Base-by-base conservation (phyloP, 2,113 vertebrate species). In the Marmota flaviventris region DNA sequence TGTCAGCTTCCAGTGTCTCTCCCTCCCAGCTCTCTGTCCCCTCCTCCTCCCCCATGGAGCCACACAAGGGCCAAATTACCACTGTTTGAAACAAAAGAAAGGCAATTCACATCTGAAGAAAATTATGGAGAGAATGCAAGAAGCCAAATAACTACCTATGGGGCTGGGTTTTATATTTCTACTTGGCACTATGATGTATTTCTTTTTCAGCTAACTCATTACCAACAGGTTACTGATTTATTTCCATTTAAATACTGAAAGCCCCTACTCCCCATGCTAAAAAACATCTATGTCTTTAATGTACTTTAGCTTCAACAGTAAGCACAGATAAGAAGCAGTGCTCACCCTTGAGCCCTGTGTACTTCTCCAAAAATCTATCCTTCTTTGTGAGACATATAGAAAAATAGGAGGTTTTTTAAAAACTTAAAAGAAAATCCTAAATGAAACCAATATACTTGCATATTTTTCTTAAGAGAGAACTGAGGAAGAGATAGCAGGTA, bases 1-100 rank as follows among this genome's bases (percentile, higher is more conserved):
- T 84, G 94, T 93, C 93, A 96, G 96, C 88, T 97, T 86, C 95
- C 56, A 89, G 84, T 37, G 76, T 63, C 37, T 97, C 97, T 95
- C 72, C 85, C 51, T 20, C 89, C 75, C 61, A 3, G 61, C 58
- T 73, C 17, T 91, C 32, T 42, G 6, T 91, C 32, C 70, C 56
- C 77, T 65, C 65, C 27, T 20, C 81, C 89, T 89, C 58, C 61
- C 67, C 89, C 75, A 42, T 11, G 20, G 4, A 79, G 24, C 63
- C 58, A 83, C 75, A 88, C 45, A 56, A 17, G 65, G 48, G 85
- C 82, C 0, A 0, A 75, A 93, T 77, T 83, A 27, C 70, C 63
- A 1, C 85, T 79, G 69, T 95, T 65, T 75, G 45, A 97, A 97
- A 97, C 90, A 95, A 4, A 73, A 83, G 56, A 77, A 82, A 85